Evolutionary conservation across 2,113 vertebrate genomes (phyloP).

Genomic region (Xiphophorus couchianus): DNA sequence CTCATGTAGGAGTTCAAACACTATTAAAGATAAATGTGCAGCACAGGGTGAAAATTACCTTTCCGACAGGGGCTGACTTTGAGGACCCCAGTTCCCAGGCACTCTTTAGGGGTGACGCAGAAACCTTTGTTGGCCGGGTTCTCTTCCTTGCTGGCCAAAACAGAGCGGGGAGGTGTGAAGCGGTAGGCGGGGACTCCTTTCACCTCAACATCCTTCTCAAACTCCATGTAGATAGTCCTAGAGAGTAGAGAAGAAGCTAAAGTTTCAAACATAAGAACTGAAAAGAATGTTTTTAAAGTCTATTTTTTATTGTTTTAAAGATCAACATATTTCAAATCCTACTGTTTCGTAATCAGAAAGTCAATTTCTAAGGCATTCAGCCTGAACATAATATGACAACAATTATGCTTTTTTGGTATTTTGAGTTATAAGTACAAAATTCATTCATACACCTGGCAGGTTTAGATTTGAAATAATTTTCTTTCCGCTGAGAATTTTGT

Average conservation of each 20-base stretch:
- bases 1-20: background rate
- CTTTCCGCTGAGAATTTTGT: background rate
- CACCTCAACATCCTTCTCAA: slow-evolving; percentile 85
- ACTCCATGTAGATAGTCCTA: slow-evolving; percentile 90
- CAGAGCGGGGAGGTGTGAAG: slow-evolving; percentile 85
- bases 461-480: background rate
- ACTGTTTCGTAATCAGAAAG: background rate
- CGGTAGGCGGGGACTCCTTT: slow-evolving; percentile 88
- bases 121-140: slow-evolving; percentile 92
- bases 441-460: background rate
- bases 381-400: background rate
- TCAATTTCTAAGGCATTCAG: background rate
- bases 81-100: slow-evolving; percentile 89
- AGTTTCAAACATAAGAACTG: background rate
- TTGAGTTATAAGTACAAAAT: too few species aligned
- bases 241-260: background rate
- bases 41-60: slow-evolving; percentile 73
- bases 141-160: slow-evolving; percentile 86
- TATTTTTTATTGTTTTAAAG: background rate
- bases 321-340: background rate
- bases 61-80: slow-evolving; percentile 91
- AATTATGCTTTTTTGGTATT: too few species aligned
- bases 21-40: background rate
- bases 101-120: slow-evolving; percentile 85
- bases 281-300: background rate